These are phyloP conservation scores for Thermophis baileyi DNA, from an alignment of 2,113 vertebrate genomes.

Conservation along the genomic window DNA sequence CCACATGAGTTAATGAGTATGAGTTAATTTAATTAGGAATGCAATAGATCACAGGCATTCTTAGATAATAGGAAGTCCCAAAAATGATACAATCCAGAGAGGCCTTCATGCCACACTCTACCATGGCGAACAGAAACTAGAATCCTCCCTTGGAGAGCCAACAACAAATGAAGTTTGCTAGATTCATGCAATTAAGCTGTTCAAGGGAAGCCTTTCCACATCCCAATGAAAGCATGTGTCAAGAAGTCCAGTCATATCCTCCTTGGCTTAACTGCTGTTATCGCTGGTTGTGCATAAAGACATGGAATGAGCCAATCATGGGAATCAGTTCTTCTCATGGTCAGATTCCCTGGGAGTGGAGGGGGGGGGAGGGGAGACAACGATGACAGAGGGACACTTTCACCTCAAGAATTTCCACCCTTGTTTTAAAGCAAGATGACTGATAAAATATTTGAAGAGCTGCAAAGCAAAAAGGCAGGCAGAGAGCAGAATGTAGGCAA, in stretches of 20 bases:
- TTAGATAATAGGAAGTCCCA: neutral
- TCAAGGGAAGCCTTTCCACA: neutral
- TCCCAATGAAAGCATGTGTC: neutral
- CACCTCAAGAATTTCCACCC: neutral
- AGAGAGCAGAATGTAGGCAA: neutral
- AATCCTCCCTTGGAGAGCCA: neutral
- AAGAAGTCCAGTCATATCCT: neutral
- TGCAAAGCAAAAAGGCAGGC: neutral
- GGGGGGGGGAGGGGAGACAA: neutral
- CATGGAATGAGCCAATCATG: neutral
- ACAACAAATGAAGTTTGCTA: neutral
- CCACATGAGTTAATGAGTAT: neutral
- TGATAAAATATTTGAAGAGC: neutral
- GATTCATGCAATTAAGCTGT: neutral
- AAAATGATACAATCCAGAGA: neutral
- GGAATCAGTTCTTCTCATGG: neutral
- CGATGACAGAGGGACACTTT: neutral
- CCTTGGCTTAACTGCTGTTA: neutral
- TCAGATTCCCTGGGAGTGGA: neutral
- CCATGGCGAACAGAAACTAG: neutral
- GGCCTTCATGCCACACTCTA: neutral
- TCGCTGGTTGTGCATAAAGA: neutral
- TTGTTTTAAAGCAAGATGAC: neutral
- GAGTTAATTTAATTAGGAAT: neutral
- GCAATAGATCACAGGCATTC: neutral